Base-by-base conservation (phyloP, 1,140 invertebrate species). In the Venustaconcha ellipsiformis region DNA sequence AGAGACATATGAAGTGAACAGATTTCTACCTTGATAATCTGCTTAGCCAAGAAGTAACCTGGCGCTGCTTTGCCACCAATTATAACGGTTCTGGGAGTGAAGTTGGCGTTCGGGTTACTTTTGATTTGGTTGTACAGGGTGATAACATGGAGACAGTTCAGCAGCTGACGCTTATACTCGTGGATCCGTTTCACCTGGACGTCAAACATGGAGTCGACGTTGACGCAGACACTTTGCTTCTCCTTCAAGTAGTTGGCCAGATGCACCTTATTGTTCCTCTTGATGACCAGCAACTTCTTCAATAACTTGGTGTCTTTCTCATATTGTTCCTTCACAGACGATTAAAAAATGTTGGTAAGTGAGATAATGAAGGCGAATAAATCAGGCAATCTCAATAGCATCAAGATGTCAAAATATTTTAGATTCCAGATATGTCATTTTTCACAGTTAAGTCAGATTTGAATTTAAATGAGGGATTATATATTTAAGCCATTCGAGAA, bases 161-260 rank as follows among this genome's bases (percentile, higher is more conserved):
- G 91, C 66, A 99, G 91, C 89, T 99, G 98, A 14, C 98, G 93
- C 90, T 99, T 99, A 91, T 99, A 99, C 88, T 99, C 98, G 88
- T 99, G 98, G 82, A 99, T 99, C 84, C 98, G 93, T 90, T 99
- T 99, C 14, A 99, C 97, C 92, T 99, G 97, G 70, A 99, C 95
- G 86, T 99, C 97, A 89, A 97, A 99, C 91, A 99, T 95, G 1
- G 96, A 98, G 2, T 95, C 93, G 1, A 95, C 92, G 90, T 99
- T 98, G 11, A 99, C 92, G 82, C 94, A 94, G 26, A 99, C 92
- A 2, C 94, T 94, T 79, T 97, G 98, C 14, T 98, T 94, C 74
- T 94, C 93, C 86, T 97, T 94, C 62, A 99, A 92, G 65, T 95
- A 91, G 77, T 95, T 92, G 8, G 96, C 95, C 62, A 99, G 90